phyloP scores from a whole-genome alignment of 1,140 invertebrate genomes.

The Rhyzopertha dominica region DNA sequence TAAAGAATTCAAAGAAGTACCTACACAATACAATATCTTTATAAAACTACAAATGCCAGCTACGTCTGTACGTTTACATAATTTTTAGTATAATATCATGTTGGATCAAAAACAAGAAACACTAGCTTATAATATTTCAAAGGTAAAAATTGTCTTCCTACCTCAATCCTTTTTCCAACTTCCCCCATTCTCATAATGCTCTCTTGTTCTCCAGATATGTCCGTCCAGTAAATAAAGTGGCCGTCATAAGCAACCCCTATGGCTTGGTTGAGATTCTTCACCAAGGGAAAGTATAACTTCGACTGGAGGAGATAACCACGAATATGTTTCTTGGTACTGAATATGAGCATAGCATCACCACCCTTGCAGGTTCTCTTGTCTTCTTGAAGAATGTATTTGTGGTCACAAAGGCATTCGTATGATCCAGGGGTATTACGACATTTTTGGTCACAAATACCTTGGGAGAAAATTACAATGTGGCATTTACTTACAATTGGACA shows the following conservation, averaged over 20 bases:
- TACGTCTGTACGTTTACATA: no score
- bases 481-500: background rate
- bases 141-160: slow-evolving; percentile 33
- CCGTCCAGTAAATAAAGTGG: slow-evolving; percentile 68
- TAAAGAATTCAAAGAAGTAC: background rate
- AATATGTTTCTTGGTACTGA: slow-evolving; percentile 52
- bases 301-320: slow-evolving; percentile 49
- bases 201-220: slow-evolving; percentile 59
- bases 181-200: slow-evolving; percentile 56
- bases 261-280: slow-evolving; percentile 52
- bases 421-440: slow-evolving; percentile 75
- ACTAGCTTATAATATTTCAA: slow-evolving; percentile 4
- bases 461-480: slow-evolving; percentile 10
- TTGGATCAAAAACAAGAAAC: background rate
- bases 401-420: slow-evolving; percentile 74
- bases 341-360: slow-evolving; percentile 60
- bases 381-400: slow-evolving; percentile 61
- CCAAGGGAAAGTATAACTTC: slow-evolving; percentile 46
- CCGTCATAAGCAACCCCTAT: slow-evolving; percentile 65
- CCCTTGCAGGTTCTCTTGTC: slow-evolving; percentile 69
- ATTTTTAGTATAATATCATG: background rate
- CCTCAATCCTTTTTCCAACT: slow-evolving; percentile 53
- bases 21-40: no score
- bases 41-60: no score
- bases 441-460: slow-evolving; percentile 71